phyloP scores from a whole-genome alignment of 2,113 vertebrate genomes.

The Benitochromis conjunctus region DNA sequence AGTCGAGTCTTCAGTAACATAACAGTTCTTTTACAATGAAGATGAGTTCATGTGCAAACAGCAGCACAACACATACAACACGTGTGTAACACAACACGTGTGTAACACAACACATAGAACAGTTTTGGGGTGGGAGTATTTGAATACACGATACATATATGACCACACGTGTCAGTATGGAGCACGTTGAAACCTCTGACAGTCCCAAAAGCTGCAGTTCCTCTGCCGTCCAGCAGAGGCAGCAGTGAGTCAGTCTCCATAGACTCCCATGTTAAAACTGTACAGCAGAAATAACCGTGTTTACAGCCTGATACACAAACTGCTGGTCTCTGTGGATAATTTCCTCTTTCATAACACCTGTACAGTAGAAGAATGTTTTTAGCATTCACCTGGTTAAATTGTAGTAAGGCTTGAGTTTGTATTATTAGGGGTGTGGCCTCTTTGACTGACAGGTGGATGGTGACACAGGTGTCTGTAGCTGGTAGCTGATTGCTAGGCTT shows the following conservation, averaged over 20 bases:
- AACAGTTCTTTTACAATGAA: neutral
- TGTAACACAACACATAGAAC: too few species aligned
- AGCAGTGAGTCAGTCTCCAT: neutral
- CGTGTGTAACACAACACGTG: rapidly evolving
- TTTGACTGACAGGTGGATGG: neutral
- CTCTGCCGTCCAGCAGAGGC: neutral
- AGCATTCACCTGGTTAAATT: neutral
- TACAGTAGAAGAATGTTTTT: neutral
- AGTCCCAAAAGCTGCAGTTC: neutral
- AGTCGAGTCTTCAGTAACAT: neutral
- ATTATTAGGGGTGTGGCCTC: neutral
- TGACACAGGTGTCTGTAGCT: neutral
- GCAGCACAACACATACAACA: neutral
- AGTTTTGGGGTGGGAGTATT: too few species aligned
- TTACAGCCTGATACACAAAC: neutral
- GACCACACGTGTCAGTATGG: too few species aligned
- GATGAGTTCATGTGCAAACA: neutral
- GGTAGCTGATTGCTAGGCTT: neutral
- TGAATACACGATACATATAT: too few species aligned
- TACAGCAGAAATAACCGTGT: neutral
- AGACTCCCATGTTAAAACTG: neutral
- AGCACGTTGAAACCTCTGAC: too few species aligned
- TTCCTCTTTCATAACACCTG: neutral
- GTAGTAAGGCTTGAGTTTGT: neutral
- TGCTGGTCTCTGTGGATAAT: neutral